Evolutionary conservation across 2,797 vertebrate genomes (phyloP).

Genomic region (Ptychadena robeensis): DNA sequence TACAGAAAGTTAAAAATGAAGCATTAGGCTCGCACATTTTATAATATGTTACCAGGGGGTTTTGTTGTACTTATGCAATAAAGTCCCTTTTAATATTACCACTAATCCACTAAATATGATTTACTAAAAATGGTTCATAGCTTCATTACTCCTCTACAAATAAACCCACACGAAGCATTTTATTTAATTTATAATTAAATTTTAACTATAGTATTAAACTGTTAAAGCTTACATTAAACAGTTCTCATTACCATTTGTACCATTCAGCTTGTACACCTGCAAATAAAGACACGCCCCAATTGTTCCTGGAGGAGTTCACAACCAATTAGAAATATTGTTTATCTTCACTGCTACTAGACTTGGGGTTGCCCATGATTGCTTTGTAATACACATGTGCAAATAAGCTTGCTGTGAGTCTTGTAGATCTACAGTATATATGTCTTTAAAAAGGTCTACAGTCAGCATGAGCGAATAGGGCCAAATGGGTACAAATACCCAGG

Average conservation of each 20-base stretch:
- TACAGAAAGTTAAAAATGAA: neutral
- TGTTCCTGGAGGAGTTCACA: neutral
- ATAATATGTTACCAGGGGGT: neutral
- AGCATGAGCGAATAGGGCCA: neutral
- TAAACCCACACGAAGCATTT: too few relatives aligned
- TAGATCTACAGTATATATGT: neutral
- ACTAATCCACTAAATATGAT: neutral
- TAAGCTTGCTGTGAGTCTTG: neutral
- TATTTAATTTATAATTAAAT: neutral
- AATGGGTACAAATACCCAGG: too few relatives aligned
- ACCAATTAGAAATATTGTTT: neutral
- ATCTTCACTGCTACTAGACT: neutral
- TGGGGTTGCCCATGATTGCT: neutral
- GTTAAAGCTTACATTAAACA: neutral
- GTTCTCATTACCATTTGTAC: neutral
- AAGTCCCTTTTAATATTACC: neutral
- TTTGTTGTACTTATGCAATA: neutral
- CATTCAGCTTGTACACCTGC: neutral
- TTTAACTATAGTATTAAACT: neutral
- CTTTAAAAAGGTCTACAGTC: neutral
- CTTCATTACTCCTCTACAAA: too few relatives aligned
- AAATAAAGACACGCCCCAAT: neutral
- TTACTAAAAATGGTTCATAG: too few relatives aligned
- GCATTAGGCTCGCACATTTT: neutral
- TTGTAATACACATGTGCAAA: neutral